These are phyloP conservation scores for Sprattus sprattus DNA, from an alignment of 2,113 vertebrate genomes.

Conservation along the genomic window DNA sequence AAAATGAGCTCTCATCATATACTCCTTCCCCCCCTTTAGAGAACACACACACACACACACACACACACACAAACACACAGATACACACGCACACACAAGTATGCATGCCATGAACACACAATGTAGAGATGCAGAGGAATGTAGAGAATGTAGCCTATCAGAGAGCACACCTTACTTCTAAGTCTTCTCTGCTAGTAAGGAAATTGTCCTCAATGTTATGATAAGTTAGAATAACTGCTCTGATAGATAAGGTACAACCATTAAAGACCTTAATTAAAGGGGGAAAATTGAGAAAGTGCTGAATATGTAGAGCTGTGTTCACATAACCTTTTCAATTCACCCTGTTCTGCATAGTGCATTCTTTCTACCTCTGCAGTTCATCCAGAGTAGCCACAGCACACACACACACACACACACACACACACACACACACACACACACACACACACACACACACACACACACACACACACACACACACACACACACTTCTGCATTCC, in stretches of 20 bases:
- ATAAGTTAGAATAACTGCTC: background rate
- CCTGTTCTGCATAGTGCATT: background rate
- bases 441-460: background rate
- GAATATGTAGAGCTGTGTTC: background rate
- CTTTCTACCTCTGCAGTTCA: background rate
- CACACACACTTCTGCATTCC: background rate
- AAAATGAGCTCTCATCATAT: slow-evolving; percentile 79
- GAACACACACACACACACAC: slow-evolving; percentile 22
- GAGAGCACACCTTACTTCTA: background rate
- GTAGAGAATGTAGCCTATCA: background rate
- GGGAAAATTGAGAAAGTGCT: background rate
- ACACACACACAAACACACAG: slow-evolving; percentile 25
- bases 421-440: background rate
- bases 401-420: background rate
- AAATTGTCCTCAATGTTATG: background rate
- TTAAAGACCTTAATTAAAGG: background rate
- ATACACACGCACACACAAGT: background rate
- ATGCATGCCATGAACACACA: background rate
- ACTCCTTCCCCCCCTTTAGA: slow-evolving; percentile 77
- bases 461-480: background rate
- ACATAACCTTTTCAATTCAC: background rate
- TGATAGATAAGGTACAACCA: background rate
- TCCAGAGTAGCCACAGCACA: background rate
- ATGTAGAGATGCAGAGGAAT: background rate
- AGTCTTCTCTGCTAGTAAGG: background rate